Percentiles rank a stretch among this genome's conserved stretches.
These are phyloP conservation scores for Stigmatopora nigra DNA, from an alignment of 2,113 vertebrate genomes.

Conservation along the genomic window DNA sequence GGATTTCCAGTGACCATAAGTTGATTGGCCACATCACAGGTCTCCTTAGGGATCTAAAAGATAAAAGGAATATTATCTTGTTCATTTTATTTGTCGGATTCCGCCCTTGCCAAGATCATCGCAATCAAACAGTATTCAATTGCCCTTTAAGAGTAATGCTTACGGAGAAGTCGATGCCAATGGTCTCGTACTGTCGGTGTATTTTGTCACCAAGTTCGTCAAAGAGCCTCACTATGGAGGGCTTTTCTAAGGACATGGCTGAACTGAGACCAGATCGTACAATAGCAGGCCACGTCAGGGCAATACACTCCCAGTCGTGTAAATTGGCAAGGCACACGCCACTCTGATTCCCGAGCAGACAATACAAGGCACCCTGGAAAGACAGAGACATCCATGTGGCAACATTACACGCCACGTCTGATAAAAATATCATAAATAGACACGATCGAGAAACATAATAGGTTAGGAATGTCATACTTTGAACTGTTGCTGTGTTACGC, in stretches of 20 bases:
- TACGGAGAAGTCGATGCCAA: constrained; percentile 86
- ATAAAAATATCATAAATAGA: constrained; percentile 1
- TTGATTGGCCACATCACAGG: constrained; percentile 70
- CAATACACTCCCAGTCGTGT: constrained; percentile 95
- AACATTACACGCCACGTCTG: neutral
- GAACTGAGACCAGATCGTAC: constrained; percentile 89
- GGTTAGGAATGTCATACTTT: constrained; percentile 74
- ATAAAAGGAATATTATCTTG: neutral
- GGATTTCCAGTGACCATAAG: constrained; percentile 73
- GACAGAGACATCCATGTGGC: neutral
- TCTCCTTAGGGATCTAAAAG: constrained; percentile 76
- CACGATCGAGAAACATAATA: neutral
- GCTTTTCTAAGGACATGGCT: constrained; percentile 94
- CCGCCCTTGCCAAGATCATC: neutral
- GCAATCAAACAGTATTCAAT: neutral
- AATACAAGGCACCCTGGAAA: constrained; percentile 91
- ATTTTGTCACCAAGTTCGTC: constrained; percentile 96
- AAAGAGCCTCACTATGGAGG: constrained; percentile 91
- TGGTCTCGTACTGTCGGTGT: constrained; percentile 94
- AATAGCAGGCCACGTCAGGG: constrained; percentile 88
- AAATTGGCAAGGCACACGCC: constrained; percentile 90
- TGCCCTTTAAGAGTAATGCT: constrained; percentile 43
- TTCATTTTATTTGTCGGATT: neutral
- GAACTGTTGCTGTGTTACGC: constrained; percentile 89
- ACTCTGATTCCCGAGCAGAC: constrained; percentile 88